A percentile compares a stretch with the other conserved stretches of the same genome.
These are phyloP conservation scores for Perca schrenkii DNA, from an alignment of 2,113 vertebrate genomes.

Conservation along the genomic window DNA sequence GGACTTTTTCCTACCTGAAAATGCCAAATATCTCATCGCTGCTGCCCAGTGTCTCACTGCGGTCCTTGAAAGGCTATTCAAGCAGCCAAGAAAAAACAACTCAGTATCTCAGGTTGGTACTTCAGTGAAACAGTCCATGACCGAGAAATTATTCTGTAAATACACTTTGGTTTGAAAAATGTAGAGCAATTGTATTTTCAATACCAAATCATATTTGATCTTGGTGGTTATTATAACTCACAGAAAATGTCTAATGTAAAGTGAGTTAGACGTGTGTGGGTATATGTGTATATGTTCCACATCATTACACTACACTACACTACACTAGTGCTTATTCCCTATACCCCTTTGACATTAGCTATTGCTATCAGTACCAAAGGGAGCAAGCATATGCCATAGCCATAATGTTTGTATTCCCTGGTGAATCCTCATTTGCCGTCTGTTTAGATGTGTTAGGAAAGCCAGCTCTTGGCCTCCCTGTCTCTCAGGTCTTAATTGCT, in stretches of 20 bases:
- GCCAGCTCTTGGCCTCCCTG: constrained; percentile 55
- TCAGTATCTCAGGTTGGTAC: constrained; percentile 59
- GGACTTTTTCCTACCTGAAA: constrained; percentile 83
- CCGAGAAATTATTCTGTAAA: constrained; percentile 55
- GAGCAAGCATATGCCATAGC: constrained; percentile 60
- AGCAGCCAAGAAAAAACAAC: constrained; percentile 53
- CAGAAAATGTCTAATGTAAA: background rate
- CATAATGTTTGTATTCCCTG: constrained; percentile 67
- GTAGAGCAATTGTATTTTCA: background rate
- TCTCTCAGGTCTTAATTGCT: constrained; percentile 78
- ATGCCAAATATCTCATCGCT: constrained; percentile 82
- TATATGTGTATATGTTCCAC: background rate
- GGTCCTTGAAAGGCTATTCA: constrained; percentile 74
- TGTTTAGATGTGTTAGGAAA: constrained; percentile 68
- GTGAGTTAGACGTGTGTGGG: background rate
- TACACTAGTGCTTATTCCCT: background rate
- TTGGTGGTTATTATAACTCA: background rate
- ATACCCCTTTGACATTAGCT: constrained; percentile 51
- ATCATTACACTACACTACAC: constrained; percentile 10
- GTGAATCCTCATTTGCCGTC: constrained; percentile 73
- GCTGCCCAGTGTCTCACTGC: constrained; percentile 73
- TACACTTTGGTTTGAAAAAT: constrained; percentile 46
- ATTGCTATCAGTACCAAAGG: constrained; percentile 57
- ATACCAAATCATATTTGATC: background rate
- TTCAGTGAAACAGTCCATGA: constrained; percentile 55